phyloP scores from a whole-genome alignment of 64 coral and sea anemone species.

The Trachythela sp. region DNA sequence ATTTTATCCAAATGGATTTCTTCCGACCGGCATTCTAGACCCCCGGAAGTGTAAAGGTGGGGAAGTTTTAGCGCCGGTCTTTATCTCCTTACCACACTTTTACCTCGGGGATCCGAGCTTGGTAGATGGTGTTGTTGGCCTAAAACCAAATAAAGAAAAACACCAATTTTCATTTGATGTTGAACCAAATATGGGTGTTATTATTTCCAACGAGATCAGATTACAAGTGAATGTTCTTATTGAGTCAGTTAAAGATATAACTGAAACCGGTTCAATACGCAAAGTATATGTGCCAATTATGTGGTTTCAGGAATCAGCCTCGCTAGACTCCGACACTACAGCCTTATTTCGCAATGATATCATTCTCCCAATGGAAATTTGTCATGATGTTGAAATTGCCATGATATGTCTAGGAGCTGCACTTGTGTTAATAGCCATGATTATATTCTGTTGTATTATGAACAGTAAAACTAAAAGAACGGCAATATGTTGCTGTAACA shows the following conservation, averaged over 20 bases:
- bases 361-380: constrained; percentile 16
- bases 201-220: constrained; percentile 39
- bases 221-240: constrained; percentile 65
- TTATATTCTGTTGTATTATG: background rate
- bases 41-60: constrained; percentile 17
- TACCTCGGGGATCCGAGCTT: constrained; percentile 63
- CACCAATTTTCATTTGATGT: constrained; percentile 62
- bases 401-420: constrained; percentile 5
- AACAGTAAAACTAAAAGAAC: background rate
- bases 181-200: constrained; percentile 58
- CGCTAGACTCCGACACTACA: background rate
- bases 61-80: constrained; percentile 27
- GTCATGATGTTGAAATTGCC: background rate
- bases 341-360: background rate
- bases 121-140: constrained; percentile 42
- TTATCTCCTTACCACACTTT: constrained; percentile 77
- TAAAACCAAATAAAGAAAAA: constrained; percentile 54
- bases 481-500: too few relatives aligned
- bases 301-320: constrained; percentile 53
- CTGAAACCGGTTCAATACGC: constrained; percentile 28
- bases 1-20: constrained; percentile 66
- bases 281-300: constrained; percentile 59
- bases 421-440: background rate
- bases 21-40: constrained; percentile 59
- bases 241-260: constrained; percentile 30